Evolutionary conservation across 1,140 invertebrate genomes (phyloP), one percentile per base, ranked within the genome.

Genomic region (Diabrotica virgifera): DNA sequence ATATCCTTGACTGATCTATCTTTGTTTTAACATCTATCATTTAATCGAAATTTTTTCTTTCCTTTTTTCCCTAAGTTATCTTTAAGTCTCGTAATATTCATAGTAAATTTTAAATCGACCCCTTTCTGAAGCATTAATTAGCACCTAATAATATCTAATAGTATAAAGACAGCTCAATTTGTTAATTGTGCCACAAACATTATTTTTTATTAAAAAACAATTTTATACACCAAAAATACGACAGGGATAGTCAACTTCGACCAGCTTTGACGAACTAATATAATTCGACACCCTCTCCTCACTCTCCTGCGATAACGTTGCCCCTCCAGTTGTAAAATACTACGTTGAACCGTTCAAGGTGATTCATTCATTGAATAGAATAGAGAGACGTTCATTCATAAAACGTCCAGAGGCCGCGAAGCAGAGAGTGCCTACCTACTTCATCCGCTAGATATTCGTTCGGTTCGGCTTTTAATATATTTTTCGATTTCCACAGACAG

Each of bases 291-390:
- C 40, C 40, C 14, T 3, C 52, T 53, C 52, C 52, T 12, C 12
- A 4, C 14, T 24, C 12, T 53, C 52, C 52, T 13, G 52, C 52
- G 9, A 12, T 13, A 46, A 46, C 40, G 40, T 10, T 10, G n/a
- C 40, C 40, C 40, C 52, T 12, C 52, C 52, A 13, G 9, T 53
- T 46, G 40, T 46, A 46, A 46, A 46, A 46, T 46, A 46, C 40
- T 46, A 46, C 40, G 40, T 46, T 46, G 8, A 46, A 46, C 40
- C 6, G 40, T 46, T 46, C 40, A 46, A 46, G 40, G 40, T 46
- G 40, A 46, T 46, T 46, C 40, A 46, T 46, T 46, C 40, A 46
- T 46, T 46, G 8, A 46, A 24, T 24, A 24, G 8, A 46, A 24
- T 24, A 24, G 24, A 24, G 24, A 24, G 24, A 46, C n/a, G n/a